Conservation (phyloP, 2,888 invertebrate genomes). For the Conomelus anceps region DNA sequence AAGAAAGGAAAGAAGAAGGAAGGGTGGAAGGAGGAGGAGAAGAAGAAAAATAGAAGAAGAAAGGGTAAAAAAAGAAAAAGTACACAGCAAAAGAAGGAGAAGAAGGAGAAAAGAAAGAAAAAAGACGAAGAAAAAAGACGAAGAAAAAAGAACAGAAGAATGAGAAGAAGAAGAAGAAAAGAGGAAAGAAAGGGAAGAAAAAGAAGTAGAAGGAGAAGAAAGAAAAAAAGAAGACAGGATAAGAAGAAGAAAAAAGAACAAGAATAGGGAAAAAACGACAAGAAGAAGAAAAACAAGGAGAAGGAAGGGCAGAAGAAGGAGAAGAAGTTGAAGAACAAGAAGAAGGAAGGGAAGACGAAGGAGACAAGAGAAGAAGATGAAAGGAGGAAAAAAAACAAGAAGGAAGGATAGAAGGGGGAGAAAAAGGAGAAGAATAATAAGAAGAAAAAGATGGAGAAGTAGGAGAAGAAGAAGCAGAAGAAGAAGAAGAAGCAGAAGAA, state of each 20-base stretch:
- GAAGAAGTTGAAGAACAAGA: not conserved
- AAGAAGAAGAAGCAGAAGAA: not conserved
- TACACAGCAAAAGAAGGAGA: no score
- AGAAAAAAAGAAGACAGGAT: not conserved
- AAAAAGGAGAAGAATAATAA: not conserved
- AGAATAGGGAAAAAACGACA: not conserved
- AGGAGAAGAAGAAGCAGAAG: not conserved
- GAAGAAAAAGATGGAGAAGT: not conserved
- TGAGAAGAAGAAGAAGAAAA: no score
- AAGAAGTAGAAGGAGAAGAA: not conserved
- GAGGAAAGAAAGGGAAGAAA: no score
- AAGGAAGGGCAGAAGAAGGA: not conserved
- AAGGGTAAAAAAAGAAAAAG: no score
- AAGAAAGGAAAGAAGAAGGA: no score
- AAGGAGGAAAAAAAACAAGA: no score
- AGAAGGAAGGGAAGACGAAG: not conserved
- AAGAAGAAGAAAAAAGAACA: not conserved
- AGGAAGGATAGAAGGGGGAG: not conserved
- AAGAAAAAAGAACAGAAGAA: no score
- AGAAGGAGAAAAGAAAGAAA: no score
- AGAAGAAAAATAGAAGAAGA: no score
- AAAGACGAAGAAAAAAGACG: no score
- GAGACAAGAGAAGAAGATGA: not conserved
- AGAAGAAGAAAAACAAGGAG: not conserved
- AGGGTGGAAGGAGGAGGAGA: no score